Evolutionary conservation across 2,113 vertebrate genomes (phyloP).

Genomic region (Arothron firmamentum): DNA sequence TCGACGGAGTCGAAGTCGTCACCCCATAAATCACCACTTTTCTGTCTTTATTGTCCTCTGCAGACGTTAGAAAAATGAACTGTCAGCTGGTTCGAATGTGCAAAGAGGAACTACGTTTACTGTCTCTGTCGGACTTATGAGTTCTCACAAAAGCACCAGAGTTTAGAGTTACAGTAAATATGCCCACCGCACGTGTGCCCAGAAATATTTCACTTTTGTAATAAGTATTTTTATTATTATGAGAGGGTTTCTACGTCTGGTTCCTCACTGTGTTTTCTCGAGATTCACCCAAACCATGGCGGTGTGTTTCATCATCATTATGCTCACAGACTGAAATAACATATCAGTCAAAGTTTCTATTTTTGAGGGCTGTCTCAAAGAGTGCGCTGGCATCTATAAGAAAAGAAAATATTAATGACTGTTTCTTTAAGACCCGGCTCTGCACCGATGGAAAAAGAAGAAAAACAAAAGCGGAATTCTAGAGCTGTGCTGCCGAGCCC

Average conservation of each 20-base stretch:
- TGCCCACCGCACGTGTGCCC: constrained; percentile 1
- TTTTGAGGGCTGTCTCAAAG: constrained; percentile 10
- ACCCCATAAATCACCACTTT: constrained; percentile 21
- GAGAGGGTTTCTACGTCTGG: constrained; percentile 33
- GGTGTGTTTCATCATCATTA: constrained; percentile 19
- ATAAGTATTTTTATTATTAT: constrained; percentile 48
- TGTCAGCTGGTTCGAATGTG: constrained; percentile 28
- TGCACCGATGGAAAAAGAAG: constrained; percentile 74
- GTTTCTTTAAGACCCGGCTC: constrained; percentile 74
- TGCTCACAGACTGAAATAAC: constrained; percentile 19
- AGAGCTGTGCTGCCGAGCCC: constrained; percentile 65
- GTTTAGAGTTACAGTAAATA: constrained; percentile 15
- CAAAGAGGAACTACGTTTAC: constrained; percentile 17
- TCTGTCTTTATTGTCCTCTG: constrained; percentile 46
- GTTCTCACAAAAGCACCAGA: no score
- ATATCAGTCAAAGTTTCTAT: constrained; percentile 17
- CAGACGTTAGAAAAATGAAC: constrained; percentile 29
- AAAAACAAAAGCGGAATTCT: constrained; percentile 74
- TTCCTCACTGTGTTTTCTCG: constrained; percentile 19
- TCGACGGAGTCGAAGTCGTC: constrained; percentile 16
- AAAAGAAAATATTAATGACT: constrained; percentile 49
- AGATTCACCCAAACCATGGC: constrained; percentile 9
- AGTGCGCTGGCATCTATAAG: constrained; percentile 31
- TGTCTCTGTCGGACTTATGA: neutral
- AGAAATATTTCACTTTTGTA: constrained; percentile 25